Percentiles rank a stretch among this genome's conserved stretches.
Evolutionary conservation across 2,888 invertebrate species (phyloP).

Genomic region (Microplitis deprimator): DNA sequence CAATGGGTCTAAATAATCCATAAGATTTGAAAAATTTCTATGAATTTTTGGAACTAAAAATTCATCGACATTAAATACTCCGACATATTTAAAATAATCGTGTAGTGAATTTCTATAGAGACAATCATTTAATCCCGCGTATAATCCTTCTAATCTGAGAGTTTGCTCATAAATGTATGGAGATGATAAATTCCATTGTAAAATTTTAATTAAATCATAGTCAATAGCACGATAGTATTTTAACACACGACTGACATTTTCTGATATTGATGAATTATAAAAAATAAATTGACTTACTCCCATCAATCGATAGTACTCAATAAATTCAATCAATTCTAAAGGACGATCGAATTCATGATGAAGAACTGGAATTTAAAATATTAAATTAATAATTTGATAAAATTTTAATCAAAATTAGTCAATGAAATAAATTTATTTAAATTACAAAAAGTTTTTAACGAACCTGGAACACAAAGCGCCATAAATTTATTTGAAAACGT

Average conservation of each 20-base stretch:
- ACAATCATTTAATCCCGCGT: constrained; percentile 64
- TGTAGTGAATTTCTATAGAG: constrained; percentile 61
- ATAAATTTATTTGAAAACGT: constrained; percentile 41
- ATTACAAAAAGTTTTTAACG: neutral
- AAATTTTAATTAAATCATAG: constrained; percentile 61
- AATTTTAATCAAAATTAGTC: too few species aligned
- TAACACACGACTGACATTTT: constrained; percentile 67
- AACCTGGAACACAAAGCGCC: constrained; percentile 53
- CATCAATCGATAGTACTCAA: constrained; percentile 72
- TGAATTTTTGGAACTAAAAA: constrained; percentile 60
- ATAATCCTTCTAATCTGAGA: constrained; percentile 66
- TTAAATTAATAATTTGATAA: neutral
- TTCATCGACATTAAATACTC: constrained; percentile 62
- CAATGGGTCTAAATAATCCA: constrained; percentile 47
- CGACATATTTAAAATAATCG: constrained; percentile 59
- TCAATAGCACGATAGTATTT: constrained; percentile 64
- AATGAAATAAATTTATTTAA: too few species aligned
- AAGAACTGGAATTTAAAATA: constrained; percentile 57
- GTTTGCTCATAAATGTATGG: constrained; percentile 63
- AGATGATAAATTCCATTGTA: constrained; percentile 67
- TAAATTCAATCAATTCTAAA: constrained; percentile 72
- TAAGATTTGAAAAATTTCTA: constrained; percentile 53
- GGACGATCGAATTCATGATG: constrained; percentile 70
- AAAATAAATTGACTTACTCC: constrained; percentile 72
- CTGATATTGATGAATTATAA: constrained; percentile 69